phyloP scores from a whole-genome alignment of 2,113 vertebrate species.

The Fulmarus glacialis region DNA sequence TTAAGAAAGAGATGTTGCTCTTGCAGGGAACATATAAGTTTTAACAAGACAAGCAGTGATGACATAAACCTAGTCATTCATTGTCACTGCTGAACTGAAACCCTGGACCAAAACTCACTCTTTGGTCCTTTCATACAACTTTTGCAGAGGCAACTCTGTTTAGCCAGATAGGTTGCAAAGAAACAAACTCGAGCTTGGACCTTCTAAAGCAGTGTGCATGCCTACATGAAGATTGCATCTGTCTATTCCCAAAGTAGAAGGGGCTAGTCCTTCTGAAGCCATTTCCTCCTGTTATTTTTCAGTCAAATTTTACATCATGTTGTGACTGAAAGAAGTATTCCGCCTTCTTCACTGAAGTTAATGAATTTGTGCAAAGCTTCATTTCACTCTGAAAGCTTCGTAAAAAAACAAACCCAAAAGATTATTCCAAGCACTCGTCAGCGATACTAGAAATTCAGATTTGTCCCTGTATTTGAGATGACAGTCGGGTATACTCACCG shows the following conservation, averaged over 20 bases:
- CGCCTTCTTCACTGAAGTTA: background rate
- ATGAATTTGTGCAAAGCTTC: background rate
- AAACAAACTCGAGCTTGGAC: accelerated
- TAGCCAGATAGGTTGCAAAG: background rate
- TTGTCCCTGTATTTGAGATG: background rate
- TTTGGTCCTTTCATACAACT: background rate
- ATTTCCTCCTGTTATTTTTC: background rate
- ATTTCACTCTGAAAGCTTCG: background rate
- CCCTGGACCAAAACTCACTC: background rate
- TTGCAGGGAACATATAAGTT: accelerated
- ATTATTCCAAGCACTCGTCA: background rate
- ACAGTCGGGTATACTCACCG: accelerated
- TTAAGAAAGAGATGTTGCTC: background rate
- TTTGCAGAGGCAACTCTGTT: background rate
- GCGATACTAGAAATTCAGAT: background rate
- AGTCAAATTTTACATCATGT: background rate
- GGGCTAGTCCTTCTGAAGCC: background rate
- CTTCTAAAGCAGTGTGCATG: background rate
- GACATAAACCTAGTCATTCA: background rate
- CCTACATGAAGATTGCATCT: background rate
- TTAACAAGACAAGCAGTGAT: background rate
- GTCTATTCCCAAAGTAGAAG: background rate
- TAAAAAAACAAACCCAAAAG: background rate
- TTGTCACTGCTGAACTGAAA: background rate
- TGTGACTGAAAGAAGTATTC: background rate